Conservation (phyloP, 1,140 invertebrate genomes). For the Chlorops oryzae region DNA sequence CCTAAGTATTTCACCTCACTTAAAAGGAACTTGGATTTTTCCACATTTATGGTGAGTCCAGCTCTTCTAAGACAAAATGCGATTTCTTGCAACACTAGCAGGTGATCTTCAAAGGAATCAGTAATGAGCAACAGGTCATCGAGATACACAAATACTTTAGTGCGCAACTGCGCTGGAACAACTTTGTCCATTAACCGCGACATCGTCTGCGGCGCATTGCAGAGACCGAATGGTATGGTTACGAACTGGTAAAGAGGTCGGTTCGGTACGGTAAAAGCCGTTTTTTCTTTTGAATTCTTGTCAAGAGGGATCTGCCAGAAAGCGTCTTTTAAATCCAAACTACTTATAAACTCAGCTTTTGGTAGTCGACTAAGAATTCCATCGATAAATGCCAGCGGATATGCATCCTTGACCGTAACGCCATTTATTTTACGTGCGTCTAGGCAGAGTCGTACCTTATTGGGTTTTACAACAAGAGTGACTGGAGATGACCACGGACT, state of each 20-base stretch:
- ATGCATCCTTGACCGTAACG: constrained; percentile 14
- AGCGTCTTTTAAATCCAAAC: constrained; percentile 35
- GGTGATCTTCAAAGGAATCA: constrained; percentile 39
- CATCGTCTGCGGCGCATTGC: constrained; percentile 12
- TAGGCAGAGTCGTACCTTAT: constrained; percentile 27
- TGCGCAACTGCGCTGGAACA: constrained; percentile 41
- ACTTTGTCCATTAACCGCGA: constrained; percentile 20
- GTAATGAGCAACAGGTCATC: constrained; percentile 15
- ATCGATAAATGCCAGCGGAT: constrained; percentile 23
- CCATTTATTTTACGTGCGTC: constrained; percentile 33
- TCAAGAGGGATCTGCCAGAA: constrained; percentile 41
- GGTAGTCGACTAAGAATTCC: constrained; percentile 20
- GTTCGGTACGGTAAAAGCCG: constrained; percentile 47
- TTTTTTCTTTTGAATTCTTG: constrained; percentile 35
- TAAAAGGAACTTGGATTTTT: constrained; percentile 47
- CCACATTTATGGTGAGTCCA: constrained; percentile 48
- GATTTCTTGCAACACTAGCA: constrained; percentile 37
- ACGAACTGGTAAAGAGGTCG: constrained; percentile 31
- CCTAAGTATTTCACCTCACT: constrained; percentile 20
- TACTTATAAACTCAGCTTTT: constrained; percentile 18
- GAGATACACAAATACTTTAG: constrained; percentile 17
- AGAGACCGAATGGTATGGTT: constrained; percentile 22
- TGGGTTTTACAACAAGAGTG: constrained; percentile 29
- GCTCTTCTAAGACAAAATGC: constrained; percentile 37
- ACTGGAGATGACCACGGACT: constrained; percentile 16